Evolutionary conservation across 2,113 vertebrate genomes (phyloP), one percentile per base, ranked within the genome.

Genomic region (Nothoprocta perdicaria): DNA sequence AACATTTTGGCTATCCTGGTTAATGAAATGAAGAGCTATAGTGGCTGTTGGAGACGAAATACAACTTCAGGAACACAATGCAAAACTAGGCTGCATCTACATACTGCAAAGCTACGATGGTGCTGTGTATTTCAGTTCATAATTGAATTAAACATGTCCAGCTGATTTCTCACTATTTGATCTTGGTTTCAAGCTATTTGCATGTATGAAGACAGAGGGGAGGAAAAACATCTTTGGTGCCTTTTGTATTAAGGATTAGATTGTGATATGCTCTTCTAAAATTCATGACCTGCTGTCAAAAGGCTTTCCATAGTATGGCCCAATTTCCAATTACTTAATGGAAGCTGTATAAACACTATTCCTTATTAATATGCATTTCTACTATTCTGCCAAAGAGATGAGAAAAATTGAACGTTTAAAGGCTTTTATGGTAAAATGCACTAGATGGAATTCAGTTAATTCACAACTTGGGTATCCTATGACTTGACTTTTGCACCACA

Each of bases 41-140:
- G 52, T 71, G 72, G 50, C 45, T 76, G n/a, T 92, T 90, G 82
- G 85, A 94, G 65, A 74, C 84, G 62, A 83, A 89, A 19, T n/a
- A 58, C 50, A 65, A 90, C 65, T 96, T 93, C 95, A 97, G 97
- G 95, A 96, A 92, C 96, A 95, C 96, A 97, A 96, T 96, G 96
- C 95, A 96, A 97, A 95, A 95, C 95, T 97, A 98, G 97, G 97
- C 91, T 95, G 97, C 89, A 95, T 88, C 96, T 96, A 92, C 94
- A 93, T 61, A 88, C 95, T 19, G 63, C 88, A 68, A 43, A 92
- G 52, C 46, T 65, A 84, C 84, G 69, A 79, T 15, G 87, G 93
- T 96, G 94, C 96, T 97, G 96, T 91, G 60, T 41, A 84, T 93
- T 92, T 65, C 57, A 29, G 38, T 72, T 88, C 33, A 38, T 50